Evolutionary conservation across 23 tunicate genomes (phyloP).

Genomic region (Botrylloides violaceus): DNA sequence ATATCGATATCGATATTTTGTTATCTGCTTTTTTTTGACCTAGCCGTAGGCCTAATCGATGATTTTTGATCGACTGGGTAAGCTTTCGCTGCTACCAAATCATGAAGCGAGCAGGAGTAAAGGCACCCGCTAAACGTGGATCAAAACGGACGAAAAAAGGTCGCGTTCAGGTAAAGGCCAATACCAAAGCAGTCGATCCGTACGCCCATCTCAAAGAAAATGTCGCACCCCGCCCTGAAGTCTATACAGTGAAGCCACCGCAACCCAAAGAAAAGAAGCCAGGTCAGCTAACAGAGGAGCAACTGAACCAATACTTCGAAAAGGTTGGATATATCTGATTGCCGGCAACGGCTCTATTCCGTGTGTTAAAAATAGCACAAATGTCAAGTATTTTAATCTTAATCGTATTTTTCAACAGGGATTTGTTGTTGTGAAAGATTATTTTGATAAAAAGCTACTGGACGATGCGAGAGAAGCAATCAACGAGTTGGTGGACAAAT

Average conservation of each 20-base stretch:
- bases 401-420: constrained; percentile 52
- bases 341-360: too few relatives aligned
- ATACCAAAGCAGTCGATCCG: neutral
- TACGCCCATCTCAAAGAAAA: constrained; percentile 11
- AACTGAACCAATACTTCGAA: constrained; percentile 72
- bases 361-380: too few relatives aligned
- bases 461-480: constrained; percentile 56
- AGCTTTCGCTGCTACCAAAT: too few relatives aligned
- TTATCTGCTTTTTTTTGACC: too few relatives aligned
- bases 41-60: too few relatives aligned
- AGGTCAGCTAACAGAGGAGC: constrained; percentile 65
- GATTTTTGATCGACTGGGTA: too few relatives aligned
- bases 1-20: too few relatives aligned
- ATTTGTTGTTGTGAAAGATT: constrained; percentile 51
- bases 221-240: constrained; percentile 55
- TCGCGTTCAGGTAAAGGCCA: neutral
- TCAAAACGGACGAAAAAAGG: neutral
- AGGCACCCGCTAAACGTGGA: too few relatives aligned
- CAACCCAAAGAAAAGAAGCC: constrained; percentile 64
- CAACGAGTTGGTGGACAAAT: constrained; percentile 39
- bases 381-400: too few relatives aligned
- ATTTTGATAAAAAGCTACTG: constrained; percentile 36
- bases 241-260: constrained; percentile 48
- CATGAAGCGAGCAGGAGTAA: too few relatives aligned
- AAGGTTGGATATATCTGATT: constrained; percentile 42